Evolutionary conservation across 1,140 invertebrate species (phyloP).

Genomic region (Tetramorium alpestre): DNA sequence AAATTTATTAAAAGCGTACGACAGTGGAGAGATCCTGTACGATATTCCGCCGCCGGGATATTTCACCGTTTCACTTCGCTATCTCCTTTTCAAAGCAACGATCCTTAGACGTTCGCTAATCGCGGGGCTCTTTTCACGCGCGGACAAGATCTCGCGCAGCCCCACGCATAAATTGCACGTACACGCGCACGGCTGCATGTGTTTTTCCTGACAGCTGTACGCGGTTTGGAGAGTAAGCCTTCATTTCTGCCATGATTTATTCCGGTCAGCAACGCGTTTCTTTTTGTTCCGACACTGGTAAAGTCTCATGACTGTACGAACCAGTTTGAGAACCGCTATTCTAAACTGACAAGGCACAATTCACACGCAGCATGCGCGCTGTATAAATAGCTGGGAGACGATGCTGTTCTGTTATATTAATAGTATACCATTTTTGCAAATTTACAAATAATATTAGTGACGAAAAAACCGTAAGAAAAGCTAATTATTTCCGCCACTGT

Average conservation of each 20-base stretch:
- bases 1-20: constrained; percentile 16
- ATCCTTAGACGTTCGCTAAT: constrained; percentile 20
- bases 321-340: constrained; percentile 38
- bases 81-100: neutral
- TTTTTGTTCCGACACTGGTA: neutral
- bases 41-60: neutral
- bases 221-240: constrained; percentile 16
- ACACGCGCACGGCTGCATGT: neutral
- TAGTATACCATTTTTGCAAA: neutral
- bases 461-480: neutral
- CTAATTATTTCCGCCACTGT: neutral
- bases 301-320: constrained; percentile 20
- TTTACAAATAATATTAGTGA: neutral
- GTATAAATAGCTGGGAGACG: constrained; percentile 25
- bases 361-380: neutral
- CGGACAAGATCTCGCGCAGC: neutral
- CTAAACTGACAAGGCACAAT: constrained; percentile 33
- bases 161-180: neutral
- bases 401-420: constrained; percentile 24
- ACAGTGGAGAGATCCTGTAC: neutral
- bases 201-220: neutral
- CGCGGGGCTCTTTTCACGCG: neutral
- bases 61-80: neutral
- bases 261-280: constrained; percentile 1
- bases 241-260: constrained; percentile 27